Evolutionary conservation across 2,113 vertebrate genomes (phyloP).

Genomic region (Sterrhoptilus dennistouni): DNA sequence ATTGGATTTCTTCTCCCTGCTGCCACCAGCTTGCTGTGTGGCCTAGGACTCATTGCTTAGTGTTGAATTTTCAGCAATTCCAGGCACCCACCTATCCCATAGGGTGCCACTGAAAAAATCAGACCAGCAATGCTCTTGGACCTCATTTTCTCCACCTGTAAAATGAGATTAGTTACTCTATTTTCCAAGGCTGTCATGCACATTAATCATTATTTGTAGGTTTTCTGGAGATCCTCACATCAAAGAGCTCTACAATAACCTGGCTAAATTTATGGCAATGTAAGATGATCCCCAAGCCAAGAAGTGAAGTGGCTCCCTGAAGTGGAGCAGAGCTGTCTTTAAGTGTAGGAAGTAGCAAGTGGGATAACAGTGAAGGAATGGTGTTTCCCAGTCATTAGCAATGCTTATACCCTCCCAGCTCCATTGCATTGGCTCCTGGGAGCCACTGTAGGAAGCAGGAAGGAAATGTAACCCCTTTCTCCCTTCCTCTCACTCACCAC

Average conservation of each 20-base stretch:
- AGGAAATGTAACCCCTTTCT: neutral
- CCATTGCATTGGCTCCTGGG: neutral
- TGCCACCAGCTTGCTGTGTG: slow-evolving; percentile 28
- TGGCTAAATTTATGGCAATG: neutral
- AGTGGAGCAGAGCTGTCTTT: neutral
- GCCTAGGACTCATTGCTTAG: neutral
- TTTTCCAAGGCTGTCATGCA: neutral
- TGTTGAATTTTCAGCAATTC: neutral
- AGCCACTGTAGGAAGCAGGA: neutral
- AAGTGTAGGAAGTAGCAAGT: neutral
- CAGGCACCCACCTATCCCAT: neutral
- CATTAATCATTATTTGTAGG: neutral
- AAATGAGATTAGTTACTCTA: neutral
- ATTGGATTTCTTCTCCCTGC: slow-evolving; percentile 21
- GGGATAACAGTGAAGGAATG: neutral
- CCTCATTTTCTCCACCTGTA: neutral
- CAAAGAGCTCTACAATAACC: neutral
- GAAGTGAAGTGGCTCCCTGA: neutral
- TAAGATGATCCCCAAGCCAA: neutral
- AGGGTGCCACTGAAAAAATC: neutral
- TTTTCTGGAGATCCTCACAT: neutral
- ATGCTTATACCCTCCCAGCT: neutral
- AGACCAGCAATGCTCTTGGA: neutral
- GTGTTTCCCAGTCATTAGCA: neutral
- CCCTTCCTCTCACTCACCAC: neutral